Conservation (phyloP, 2,888 invertebrate genomes). For the Parnassius apollo region DNA sequence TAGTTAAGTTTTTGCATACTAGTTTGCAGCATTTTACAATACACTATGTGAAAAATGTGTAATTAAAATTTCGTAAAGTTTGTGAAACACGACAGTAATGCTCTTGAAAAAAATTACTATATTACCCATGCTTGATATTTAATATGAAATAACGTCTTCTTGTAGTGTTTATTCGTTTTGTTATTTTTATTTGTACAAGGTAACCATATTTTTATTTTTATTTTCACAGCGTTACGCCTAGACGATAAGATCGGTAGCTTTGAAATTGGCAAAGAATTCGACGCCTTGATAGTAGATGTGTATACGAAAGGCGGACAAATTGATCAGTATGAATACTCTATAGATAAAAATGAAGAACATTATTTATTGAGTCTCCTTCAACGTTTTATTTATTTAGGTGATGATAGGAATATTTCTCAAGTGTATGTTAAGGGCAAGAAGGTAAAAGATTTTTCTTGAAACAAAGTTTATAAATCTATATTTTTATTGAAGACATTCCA, state of each 20-base stretch:
- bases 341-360: constrained; percentile 51
- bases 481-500: neutral
- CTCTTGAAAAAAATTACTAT: no score
- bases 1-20: no score
- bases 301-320: constrained; percentile 68
- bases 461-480: neutral
- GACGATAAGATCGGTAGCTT: constrained; percentile 91
- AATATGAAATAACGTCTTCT: no score
- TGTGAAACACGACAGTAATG: no score
- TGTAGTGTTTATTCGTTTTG: no score
- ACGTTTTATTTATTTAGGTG: constrained; percentile 89
- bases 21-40: no score
- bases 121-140: no score
- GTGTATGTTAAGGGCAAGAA: constrained; percentile 87
- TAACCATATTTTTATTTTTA: neutral
- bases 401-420: constrained; percentile 89
- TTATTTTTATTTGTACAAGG: no score
- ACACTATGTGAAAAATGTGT: no score
- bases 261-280: constrained; percentile 90
- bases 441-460: constrained; percentile 43
- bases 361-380: constrained; percentile 83
- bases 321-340: constrained; percentile 65
- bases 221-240: constrained; percentile 84
- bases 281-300: constrained; percentile 90
- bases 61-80: no score